Base-by-base conservation (phyloP, 2,888 invertebrate genomes). In the Scaptomyza cyrtandrae region DNA sequence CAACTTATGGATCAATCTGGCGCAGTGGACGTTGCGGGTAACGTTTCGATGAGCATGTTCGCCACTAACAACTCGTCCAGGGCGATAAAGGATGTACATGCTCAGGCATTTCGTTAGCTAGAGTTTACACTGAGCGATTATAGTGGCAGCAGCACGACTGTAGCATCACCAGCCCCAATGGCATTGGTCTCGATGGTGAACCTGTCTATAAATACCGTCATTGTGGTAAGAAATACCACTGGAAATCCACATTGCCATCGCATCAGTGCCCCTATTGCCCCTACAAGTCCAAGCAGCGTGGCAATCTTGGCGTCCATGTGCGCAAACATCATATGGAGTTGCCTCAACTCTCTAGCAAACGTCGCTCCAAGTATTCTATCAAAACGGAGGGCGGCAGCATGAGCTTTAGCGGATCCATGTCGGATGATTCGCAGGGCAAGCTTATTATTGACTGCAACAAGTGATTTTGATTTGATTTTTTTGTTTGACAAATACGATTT, bases 191-290 rank as follows among this genome's bases (percentile, higher is more conserved):
- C 11, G 89, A 89, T 19, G 90, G 90, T 0, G 92, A 92, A 41
- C 86, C 91, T 0, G 83, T 89, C 0, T 96, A 96, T 92, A 94
- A 96, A 60, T 97, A 97, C 89, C 94, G 96, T 56, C 96, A 96
- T 90, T 97, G 97, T 92, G 96, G n/a, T n/a, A n/a, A n/a, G n/a
- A n/a, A n/a, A n/a, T n/a, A n/a, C n/a, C n/a, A n/a, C n/a, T n/a
- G n/a, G 97, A 97, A 96, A 93, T 96, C 96, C 54, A 96, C 96
- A 61, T 93, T 96, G 74, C 96, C 96, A 0, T 94, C 95, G 65
- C 96, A 96, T 93, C 95, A 96, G 80, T 97, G 97, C 89, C 95
- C 96, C 10, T 94, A 95, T 90, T 97, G 96, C 92, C 93, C 95
- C 14, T 96, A 96, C 93, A 94, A 94, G 86, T 96, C 96, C 69